Base-by-base conservation (phyloP, 1,140 invertebrate genomes). In the Octopus bimaculoides region DNA sequence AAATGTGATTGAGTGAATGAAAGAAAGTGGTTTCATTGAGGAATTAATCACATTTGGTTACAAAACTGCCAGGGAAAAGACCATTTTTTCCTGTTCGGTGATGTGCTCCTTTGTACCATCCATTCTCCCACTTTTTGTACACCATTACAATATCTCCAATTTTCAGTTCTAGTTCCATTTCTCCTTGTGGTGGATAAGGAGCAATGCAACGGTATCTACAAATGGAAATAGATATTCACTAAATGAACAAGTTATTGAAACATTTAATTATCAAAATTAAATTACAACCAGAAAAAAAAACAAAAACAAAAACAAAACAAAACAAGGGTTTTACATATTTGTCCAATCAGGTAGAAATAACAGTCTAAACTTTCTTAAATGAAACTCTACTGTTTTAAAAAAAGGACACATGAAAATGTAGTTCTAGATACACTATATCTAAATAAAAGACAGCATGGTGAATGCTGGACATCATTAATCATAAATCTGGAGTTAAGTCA, bases 101-200 rank as follows among this genome's bases (percentile, higher is more conserved):
- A 83, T 95, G 93, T 1, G 95, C 97, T 6, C 96, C 97, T 89
- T 98, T 98, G 88, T 95, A 97, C 96, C 96, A 98, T 14, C 97
- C 97, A 86, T 98, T 96, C 52, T 97, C 96, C 61, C 96, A 93
- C 88, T 97, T 97, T 84, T 95, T 95, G 86, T 96, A 95, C 5
- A 98, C 96, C 84, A 95, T 94, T 78, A 98, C 95, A 77, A 98
- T 94, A 87, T 98, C 97, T 52, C 96, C 96, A 20, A 97, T 93
- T 82, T 95, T 94, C 2, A 98, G 91, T 87, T 97, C 95, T 81
- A 98, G 85, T 89, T 97, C 96, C 86, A 96, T 95, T 83, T 97
- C 96, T 82, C 95, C 96, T 87, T 97, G 97, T 1, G 96, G 95
- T n/a, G 97, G 96, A 92, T 98, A 98, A 8, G 96, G 95, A 52